Conservation (phyloP, 2,797 vertebrate species). For the Paratrypauchen microcephalus region DNA sequence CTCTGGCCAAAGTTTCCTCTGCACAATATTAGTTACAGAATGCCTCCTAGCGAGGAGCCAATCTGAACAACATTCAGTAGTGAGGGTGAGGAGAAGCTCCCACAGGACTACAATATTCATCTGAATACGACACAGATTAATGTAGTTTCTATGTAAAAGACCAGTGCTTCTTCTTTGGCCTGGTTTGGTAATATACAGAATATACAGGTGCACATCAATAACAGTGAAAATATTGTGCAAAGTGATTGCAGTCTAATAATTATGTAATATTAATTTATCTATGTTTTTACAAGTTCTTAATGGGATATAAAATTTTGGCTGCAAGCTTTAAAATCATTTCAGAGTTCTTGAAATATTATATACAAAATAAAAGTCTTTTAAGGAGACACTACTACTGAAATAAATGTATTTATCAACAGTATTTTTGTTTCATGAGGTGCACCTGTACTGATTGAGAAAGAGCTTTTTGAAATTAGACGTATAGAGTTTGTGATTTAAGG, state of each 20-base stretch:
- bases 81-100: slow-evolving; percentile 34
- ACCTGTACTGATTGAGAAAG: slow-evolving; percentile 35
- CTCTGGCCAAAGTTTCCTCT: slow-evolving; percentile 57
- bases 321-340: background rate
- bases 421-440: background rate
- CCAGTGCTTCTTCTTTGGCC: slow-evolving; percentile 30
- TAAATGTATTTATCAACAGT: background rate
- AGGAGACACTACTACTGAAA: background rate
- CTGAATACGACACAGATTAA: slow-evolving; percentile 25
- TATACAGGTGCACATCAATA: slow-evolving; percentile 5
- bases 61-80: slow-evolving; percentile 48
- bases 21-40: slow-evolving; percentile 48
- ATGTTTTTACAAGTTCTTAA: background rate
- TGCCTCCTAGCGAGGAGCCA: slow-evolving; percentile 39
- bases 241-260: background rate
- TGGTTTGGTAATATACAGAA: background rate
- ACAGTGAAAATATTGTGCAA: background rate
- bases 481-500: background rate
- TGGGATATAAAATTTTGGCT: background rate
- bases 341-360: background rate
- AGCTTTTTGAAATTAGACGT: slow-evolving; percentile 17
- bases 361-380: no score
- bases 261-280: background rate
- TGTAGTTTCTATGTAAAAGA: slow-evolving; percentile 5
- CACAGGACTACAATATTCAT: slow-evolving; percentile 27